Conservation (phyloP, 2,888 invertebrate species). For the Physocephala rufipes region DNA sequence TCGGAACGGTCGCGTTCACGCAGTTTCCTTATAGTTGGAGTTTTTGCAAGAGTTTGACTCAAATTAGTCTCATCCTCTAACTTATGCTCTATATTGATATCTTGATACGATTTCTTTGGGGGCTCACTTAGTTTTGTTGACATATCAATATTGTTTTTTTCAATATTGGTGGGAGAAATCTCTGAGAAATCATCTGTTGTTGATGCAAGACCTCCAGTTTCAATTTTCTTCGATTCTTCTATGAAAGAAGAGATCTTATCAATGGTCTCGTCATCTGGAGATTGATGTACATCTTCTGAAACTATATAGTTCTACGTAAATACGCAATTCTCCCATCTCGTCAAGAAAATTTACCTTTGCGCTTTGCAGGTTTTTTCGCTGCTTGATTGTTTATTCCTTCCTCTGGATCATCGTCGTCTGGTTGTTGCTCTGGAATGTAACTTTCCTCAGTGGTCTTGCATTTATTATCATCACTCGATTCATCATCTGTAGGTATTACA, state of each 20-base stretch:
- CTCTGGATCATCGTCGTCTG: not conserved
- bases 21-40: slow-evolving; percentile 62
- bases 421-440: slow-evolving; percentile 14
- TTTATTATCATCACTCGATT: slow-evolving; percentile 45
- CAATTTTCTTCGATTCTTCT: too few species aligned
- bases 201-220: too few species aligned
- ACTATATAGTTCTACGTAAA: not conserved
- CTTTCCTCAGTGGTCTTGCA: not conserved
- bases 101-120: not conserved
- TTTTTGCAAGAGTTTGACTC: slow-evolving; percentile 44
- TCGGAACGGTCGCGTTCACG: slow-evolving; percentile 67
- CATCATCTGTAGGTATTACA: slow-evolving; percentile 51
- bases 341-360: not conserved
- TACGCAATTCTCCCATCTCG: too few species aligned
- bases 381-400: not conserved
- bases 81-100: not conserved
- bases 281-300: not conserved
- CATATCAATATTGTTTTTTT: slow-evolving; percentile 49
- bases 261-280: not conserved
- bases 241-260: not conserved
- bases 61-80: slow-evolving; percentile 42
- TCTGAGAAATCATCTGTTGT: slow-evolving; percentile 45
- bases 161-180: slow-evolving; percentile 53
- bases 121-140: slow-evolving; percentile 22
- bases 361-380: not conserved